phyloP scores from a whole-genome alignment of 2,113 vertebrate species.

The Rhinichthys klamathensis region DNA sequence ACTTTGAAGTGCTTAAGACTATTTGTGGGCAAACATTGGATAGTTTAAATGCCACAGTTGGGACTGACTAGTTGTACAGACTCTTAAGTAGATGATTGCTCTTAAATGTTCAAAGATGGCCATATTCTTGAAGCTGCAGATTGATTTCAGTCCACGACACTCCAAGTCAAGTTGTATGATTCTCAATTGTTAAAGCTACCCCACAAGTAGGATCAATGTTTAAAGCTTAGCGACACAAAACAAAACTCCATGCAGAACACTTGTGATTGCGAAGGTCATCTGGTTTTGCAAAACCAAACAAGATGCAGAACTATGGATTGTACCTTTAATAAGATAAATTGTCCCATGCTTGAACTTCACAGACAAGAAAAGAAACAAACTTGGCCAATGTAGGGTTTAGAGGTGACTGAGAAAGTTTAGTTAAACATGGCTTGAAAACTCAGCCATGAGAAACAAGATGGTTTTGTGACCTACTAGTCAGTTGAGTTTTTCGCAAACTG shows the following conservation, averaged over 20 bases:
- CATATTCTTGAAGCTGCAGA: neutral
- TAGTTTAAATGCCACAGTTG: neutral
- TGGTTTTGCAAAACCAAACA: neutral
- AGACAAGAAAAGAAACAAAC: neutral
- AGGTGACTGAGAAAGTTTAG: neutral
- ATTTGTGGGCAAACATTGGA: neutral
- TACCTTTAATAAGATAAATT: neutral
- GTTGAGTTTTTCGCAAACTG: neutral
- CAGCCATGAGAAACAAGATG: neutral
- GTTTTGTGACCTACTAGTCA: neutral
- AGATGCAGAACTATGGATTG: neutral
- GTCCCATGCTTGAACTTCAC: constrained; percentile 6
- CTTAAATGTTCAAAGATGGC: neutral
- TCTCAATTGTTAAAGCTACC: neutral
- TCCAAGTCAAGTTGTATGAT: neutral
- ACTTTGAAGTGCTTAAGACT: neutral
- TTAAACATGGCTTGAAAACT: neutral
- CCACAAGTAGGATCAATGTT: neutral
- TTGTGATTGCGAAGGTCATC: neutral
- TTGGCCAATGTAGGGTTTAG: neutral
- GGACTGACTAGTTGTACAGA: neutral
- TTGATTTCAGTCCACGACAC: neutral
- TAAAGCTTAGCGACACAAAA: neutral
- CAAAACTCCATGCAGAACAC: neutral
- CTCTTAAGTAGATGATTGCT: neutral